These are phyloP conservation scores for Labrus mixtus DNA, from an alignment of 2,113 vertebrate species.

Conservation along the genomic window DNA sequence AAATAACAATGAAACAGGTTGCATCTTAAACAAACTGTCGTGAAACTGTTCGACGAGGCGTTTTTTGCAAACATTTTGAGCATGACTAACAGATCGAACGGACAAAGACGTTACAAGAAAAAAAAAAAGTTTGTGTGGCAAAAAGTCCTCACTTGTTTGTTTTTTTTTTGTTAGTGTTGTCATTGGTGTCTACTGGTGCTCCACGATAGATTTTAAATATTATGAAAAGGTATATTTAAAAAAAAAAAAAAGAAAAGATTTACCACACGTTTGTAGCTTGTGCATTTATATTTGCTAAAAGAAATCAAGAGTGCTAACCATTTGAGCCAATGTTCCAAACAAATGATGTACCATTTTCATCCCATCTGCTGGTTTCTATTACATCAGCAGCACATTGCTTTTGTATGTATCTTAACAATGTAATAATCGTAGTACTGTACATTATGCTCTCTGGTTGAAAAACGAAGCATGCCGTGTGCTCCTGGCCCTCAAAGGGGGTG, in stretches of 20 bases:
- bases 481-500: conserved; percentile 54
- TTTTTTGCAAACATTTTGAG: conserved; percentile 38
- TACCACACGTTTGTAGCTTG: conserved; percentile 68
- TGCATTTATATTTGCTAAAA: conserved; percentile 60
- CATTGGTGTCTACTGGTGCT: conserved; percentile 73
- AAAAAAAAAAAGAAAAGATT: conserved; percentile 53
- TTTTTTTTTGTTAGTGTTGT: conserved; percentile 51
- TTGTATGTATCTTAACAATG: conserved; percentile 65
- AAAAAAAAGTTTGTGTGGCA: not conserved
- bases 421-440: conserved; percentile 67
- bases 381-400: conserved; percentile 50
- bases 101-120: conserved; percentile 5
- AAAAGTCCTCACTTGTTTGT: conserved; percentile 32
- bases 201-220: conserved; percentile 52
- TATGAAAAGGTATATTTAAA: conserved; percentile 45
- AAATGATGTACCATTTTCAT: conserved; percentile 46
- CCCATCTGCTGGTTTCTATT: conserved; percentile 44
- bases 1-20: conserved; percentile 61
- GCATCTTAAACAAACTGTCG: not conserved
- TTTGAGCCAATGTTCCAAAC: conserved; percentile 67
- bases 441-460: conserved; percentile 60
- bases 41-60: conserved; percentile 15
- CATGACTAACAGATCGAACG: conserved; percentile 51
- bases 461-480: conserved; percentile 73
- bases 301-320: conserved; percentile 45